phyloP scores from a whole-genome alignment of 2,797 vertebrate genomes.

The Decapterus maruadsi region DNA sequence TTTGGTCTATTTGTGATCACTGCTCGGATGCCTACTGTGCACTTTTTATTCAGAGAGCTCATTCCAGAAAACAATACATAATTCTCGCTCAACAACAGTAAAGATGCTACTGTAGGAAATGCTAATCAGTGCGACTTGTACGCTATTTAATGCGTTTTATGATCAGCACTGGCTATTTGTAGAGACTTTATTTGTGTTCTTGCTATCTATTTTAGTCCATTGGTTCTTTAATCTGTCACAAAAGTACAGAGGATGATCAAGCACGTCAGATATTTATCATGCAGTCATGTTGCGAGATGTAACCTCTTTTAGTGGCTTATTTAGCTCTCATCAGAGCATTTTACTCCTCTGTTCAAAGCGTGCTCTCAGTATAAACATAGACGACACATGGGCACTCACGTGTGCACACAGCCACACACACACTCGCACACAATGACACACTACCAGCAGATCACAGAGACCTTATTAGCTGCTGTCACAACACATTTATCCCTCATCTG shows the following conservation, averaged over 20 bases:
- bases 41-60: not conserved
- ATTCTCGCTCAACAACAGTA: not conserved
- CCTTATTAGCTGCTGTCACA: constrained; percentile 88
- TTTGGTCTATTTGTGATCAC: constrained; percentile 40
- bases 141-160: constrained; percentile 34
- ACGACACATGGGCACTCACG: constrained; percentile 25
- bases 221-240: constrained; percentile 64
- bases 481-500: constrained; percentile 87
- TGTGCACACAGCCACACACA: constrained; percentile 13
- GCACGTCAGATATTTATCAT: constrained; percentile 53
- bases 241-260: constrained; percentile 67
- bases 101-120: constrained; percentile 18
- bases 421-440: constrained; percentile 43
- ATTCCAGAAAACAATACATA: constrained; percentile 7
- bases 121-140: constrained; percentile 25
- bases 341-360: constrained; percentile 42
- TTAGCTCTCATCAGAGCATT: constrained; percentile 50
- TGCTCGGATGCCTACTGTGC: constrained; percentile 12
- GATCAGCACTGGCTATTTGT: constrained; percentile 57
- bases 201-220: constrained; percentile 66
- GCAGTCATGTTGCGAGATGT: constrained; percentile 45
- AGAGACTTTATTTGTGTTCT: constrained; percentile 56
- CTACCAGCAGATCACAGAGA: constrained; percentile 74
- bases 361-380: constrained; percentile 33
- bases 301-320: constrained; percentile 46